Conservation (phyloP, 2,888 invertebrate species). For the Hofmannophila pseudospretella region DNA sequence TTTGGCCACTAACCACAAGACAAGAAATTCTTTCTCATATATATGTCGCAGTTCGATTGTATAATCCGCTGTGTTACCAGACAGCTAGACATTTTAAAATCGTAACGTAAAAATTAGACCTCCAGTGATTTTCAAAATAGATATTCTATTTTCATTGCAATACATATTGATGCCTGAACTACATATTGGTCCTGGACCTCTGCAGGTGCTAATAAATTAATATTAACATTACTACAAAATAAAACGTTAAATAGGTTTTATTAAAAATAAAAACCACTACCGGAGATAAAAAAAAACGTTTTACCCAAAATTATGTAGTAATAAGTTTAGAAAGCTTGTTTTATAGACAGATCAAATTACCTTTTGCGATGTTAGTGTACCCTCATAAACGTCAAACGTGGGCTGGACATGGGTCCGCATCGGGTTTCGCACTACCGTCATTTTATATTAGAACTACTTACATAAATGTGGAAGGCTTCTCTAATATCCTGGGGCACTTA, state of each 20-base stretch:
- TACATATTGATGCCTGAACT: too few relatives aligned
- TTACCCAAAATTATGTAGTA: conserved; percentile 16
- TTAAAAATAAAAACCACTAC: too few relatives aligned
- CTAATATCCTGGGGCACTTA: conserved; percentile 11
- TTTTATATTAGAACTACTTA: conserved; percentile 35
- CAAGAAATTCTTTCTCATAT: too few relatives aligned
- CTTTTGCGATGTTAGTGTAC: conserved; percentile 46
- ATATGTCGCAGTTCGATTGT: too few relatives aligned
- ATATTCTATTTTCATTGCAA: too few relatives aligned
- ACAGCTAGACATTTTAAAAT: too few relatives aligned
- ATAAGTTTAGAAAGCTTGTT: conserved; percentile 45
- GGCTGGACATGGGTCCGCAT: conserved; percentile 54
- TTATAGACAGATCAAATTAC: conserved; percentile 61
- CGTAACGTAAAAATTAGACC: too few relatives aligned
- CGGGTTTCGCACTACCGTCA: conserved; percentile 49
- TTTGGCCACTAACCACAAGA: too few relatives aligned
- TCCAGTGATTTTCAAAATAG: too few relatives aligned
- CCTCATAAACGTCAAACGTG: conserved; percentile 69
- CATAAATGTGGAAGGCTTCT: conserved; percentile 12
- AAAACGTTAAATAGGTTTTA: too few relatives aligned
- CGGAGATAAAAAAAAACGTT: neutral
- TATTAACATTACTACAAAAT: neutral
- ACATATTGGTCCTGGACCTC: too few relatives aligned
- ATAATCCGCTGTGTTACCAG: too few relatives aligned
- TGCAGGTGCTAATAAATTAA: neutral